A percentile compares a stretch with the other conserved stretches of the same genome.
These are phyloP conservation scores for Pterostichus madidus DNA, from an alignment of 2,888 invertebrate genomes.

Conservation along the genomic window DNA sequence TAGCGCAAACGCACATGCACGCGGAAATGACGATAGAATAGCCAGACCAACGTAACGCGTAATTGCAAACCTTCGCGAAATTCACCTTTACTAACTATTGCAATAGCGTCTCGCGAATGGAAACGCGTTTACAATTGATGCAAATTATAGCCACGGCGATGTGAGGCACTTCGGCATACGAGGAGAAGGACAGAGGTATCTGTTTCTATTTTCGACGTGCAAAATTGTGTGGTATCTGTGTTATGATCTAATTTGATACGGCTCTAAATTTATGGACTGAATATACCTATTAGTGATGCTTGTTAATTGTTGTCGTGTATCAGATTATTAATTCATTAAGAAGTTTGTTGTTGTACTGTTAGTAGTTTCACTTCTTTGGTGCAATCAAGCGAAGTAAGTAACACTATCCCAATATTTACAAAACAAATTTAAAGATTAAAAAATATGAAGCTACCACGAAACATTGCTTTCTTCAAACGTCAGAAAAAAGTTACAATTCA, in stretches of 20 bases:
- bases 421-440: too few relatives aligned
- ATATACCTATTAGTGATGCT: constrained; percentile 43
- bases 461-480: too few relatives aligned
- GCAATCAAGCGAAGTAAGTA: too few relatives aligned
- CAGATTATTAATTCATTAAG: constrained; percentile 38
- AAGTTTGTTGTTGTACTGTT: constrained; percentile 39
- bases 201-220: constrained; percentile 36
- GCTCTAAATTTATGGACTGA: constrained; percentile 43
- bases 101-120: background rate
- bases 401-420: too few relatives aligned
- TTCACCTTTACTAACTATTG: background rate
- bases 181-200: constrained; percentile 11
- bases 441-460: too few relatives aligned
- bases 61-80: background rate
- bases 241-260: constrained; percentile 44
- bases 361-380: constrained; percentile 1
- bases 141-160: constrained; percentile 19
- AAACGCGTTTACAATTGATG: constrained; percentile 49
- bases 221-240: constrained; percentile 21
- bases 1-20: constrained; percentile 5
- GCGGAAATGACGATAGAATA: constrained; percentile 7
- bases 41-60: constrained; percentile 12
- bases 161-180: background rate
- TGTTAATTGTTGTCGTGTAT: constrained; percentile 46
- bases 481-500: too few relatives aligned